phyloP scores from a whole-genome alignment of 2,113 vertebrate species.

The Oenanthe oenanthe region DNA sequence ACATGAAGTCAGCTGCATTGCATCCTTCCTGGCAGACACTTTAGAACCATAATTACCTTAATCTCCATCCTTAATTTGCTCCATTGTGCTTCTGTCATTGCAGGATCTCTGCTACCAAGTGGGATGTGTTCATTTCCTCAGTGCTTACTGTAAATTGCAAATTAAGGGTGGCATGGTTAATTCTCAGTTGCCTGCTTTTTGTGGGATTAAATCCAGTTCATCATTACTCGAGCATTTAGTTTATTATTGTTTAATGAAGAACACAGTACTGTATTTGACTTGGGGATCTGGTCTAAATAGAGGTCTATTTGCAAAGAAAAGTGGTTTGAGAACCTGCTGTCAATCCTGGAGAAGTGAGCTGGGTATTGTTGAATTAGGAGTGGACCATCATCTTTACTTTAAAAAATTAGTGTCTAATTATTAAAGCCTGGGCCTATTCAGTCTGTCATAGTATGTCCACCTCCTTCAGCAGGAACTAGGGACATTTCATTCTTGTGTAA shows the following conservation, averaged over 20 bases:
- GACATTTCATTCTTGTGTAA: too few relatives aligned
- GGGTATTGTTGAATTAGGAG: background rate
- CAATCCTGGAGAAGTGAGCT: background rate
- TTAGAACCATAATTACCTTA: constrained; percentile 17
- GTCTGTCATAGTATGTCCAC: background rate
- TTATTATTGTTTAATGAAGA: constrained; percentile 27
- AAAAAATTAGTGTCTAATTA: background rate
- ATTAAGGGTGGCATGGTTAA: background rate
- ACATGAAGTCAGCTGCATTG: background rate
- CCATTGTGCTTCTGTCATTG: constrained; percentile 23
- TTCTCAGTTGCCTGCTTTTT: background rate
- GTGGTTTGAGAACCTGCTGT: background rate
- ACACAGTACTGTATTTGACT: background rate
- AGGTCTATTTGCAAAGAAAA: background rate
- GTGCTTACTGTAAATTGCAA: background rate
- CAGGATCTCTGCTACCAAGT: background rate
- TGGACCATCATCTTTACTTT: background rate
- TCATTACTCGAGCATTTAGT: background rate
- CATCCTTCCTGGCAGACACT: constrained; percentile 3
- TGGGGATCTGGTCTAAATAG: background rate
- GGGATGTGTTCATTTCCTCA: background rate
- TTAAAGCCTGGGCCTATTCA: background rate
- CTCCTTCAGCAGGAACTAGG: too few relatives aligned
- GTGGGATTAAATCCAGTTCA: background rate
- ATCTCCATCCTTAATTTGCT: background rate